These are phyloP conservation scores for Scaptomyza pallida DNA, from an alignment of 1,140 invertebrate genomes.

Conservation along the genomic window DNA sequence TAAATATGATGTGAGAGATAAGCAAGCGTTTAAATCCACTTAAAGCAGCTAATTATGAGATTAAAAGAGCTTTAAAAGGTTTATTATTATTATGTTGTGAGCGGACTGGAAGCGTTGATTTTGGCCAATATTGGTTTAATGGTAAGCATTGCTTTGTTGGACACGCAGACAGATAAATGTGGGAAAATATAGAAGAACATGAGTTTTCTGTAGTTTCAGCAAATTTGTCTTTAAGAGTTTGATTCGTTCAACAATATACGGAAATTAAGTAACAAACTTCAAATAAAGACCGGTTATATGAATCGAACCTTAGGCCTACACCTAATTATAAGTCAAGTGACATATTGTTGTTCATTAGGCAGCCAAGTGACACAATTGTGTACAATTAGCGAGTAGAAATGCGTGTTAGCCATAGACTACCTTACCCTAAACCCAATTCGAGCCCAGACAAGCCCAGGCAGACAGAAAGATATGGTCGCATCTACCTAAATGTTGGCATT, in stretches of 20 bases:
- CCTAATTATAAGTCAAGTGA: slow-evolving; percentile 71
- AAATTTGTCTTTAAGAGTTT: no score
- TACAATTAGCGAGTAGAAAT: slow-evolving; percentile 24
- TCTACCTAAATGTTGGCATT: slow-evolving; percentile 3
- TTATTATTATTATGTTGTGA: no score
- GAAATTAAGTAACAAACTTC: slow-evolving; percentile 3
- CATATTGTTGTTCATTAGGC: slow-evolving; percentile 57
- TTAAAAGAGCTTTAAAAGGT: not conserved
- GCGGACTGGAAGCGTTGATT: not conserved
- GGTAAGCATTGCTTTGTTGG: slow-evolving; percentile 1
- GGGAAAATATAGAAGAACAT: no score
- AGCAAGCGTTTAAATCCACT: not conserved
- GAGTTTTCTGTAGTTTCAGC: not conserved
- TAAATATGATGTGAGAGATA: slow-evolving; percentile 20
- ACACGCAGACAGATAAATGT: not conserved
- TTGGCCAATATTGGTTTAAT: not conserved
- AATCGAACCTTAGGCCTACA: slow-evolving; percentile 12
- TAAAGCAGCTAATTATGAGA: not conserved
- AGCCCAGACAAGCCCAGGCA: slow-evolving; percentile 5
- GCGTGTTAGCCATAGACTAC: slow-evolving; percentile 9
- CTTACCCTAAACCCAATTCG: not conserved
- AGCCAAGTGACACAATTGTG: slow-evolving; percentile 24
- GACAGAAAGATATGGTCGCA: slow-evolving; percentile 1
- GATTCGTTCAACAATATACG: no score
- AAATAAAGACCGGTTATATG: slow-evolving; percentile 6